phyloP scores from a whole-genome alignment of 2,797 vertebrate genomes.

The Lindbergichthys nudifrons region DNA sequence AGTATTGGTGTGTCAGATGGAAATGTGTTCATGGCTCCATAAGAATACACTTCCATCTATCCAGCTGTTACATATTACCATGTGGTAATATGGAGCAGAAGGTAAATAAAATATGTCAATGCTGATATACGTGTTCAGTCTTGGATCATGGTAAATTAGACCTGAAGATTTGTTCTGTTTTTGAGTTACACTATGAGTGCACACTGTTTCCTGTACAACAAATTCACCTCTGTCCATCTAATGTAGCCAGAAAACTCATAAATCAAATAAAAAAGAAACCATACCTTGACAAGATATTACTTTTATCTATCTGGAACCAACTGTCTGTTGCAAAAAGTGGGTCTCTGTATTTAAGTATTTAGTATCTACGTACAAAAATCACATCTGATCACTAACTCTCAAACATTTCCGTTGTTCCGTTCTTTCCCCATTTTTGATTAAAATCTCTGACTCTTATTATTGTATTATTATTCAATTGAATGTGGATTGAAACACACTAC shows the following conservation, averaged over 20 bases:
- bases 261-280: not conserved
- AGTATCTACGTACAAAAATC: not conserved
- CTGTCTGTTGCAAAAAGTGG: not conserved
- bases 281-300: not conserved
- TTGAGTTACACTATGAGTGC: not conserved
- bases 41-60: not conserved
- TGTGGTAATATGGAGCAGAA: not conserved
- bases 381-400: not conserved
- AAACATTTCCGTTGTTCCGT: not conserved
- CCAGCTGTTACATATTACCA: not conserved
- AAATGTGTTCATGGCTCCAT: not conserved
- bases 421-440: not conserved
- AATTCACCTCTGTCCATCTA: not conserved
- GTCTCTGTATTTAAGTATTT: slow-evolving; percentile 3
- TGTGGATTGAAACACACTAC: not conserved
- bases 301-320: not conserved
- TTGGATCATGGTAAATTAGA: not conserved
- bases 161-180: slow-evolving; percentile 3
- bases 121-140: not conserved
- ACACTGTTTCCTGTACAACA: not conserved
- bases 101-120: not conserved
- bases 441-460: not conserved
- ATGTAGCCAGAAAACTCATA: not conserved
- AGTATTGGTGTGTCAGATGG: not conserved
- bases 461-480: not conserved